Percentiles rank a stretch among this genome's conserved stretches.
Conservation (phyloP, 2,797 vertebrate species). For the Xyrichtys novacula region DNA sequence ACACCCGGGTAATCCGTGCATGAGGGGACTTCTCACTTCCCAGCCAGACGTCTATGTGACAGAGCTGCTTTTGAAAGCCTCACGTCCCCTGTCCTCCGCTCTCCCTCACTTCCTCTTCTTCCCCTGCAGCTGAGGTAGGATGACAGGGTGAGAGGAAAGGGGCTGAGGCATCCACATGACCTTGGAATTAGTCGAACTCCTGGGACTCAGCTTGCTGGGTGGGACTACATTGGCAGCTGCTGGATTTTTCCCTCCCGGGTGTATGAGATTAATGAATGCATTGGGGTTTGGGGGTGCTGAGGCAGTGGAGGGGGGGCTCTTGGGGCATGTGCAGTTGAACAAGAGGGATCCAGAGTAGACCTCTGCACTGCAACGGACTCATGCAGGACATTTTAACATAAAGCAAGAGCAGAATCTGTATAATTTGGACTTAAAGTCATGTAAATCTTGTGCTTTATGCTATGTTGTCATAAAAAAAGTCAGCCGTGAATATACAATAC, state of each 20-base stretch:
- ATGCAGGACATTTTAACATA: constrained; percentile 7
- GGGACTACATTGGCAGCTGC: constrained; percentile 82
- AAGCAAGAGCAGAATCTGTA: constrained; percentile 16
- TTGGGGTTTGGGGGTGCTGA: constrained; percentile 57
- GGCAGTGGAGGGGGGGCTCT: constrained; percentile 34
- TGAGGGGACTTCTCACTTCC: constrained; percentile 37
- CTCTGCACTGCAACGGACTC: constrained; percentile 36
- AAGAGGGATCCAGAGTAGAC: constrained; percentile 46
- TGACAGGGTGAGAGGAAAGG: constrained; percentile 60
- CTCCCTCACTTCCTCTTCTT: constrained; percentile 48
- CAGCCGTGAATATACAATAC: not conserved
- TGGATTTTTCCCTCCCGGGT: constrained; percentile 76
- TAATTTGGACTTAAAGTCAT: not conserved
- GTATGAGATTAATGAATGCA: constrained; percentile 77
- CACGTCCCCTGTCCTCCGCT: constrained; percentile 40
- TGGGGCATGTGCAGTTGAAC: constrained; percentile 37
- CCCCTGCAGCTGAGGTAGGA: constrained; percentile 59
- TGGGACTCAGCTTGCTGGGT: constrained; percentile 81
- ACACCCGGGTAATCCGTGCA: constrained; percentile 54
- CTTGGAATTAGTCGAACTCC: constrained; percentile 86
- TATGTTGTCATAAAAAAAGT: not conserved
- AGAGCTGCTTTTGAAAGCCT: constrained; percentile 46
- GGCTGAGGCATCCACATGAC: constrained; percentile 73
- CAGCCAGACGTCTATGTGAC: constrained; percentile 42
- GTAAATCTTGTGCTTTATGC: not conserved